Evolutionary conservation across 2,113 vertebrate genomes (phyloP), one percentile per base, ranked within the genome.

Genomic region (Esox niger): DNA sequence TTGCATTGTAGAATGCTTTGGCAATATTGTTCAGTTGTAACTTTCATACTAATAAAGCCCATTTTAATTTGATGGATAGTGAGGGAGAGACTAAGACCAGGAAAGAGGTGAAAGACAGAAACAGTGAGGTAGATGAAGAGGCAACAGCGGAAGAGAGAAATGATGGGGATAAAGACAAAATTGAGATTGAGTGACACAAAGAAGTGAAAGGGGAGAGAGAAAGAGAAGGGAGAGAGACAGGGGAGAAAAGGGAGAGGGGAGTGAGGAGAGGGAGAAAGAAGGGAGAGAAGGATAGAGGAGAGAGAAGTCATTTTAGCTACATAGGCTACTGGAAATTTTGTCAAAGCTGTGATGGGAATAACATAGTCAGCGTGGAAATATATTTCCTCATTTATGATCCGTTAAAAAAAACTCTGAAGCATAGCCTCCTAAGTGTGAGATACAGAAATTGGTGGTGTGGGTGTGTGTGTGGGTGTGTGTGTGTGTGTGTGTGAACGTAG

Each of bases 201-300:
- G 49, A n/a, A 2, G 21, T 4, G 17, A 3, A 54, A n/a, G 17
- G 4, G 21, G 4, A 54, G 2, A 54, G 17, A 54, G 49, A 49
- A 23, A 54, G 49, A 20, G 20, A 17, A 17, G 47, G 20, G 21
- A 23, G 49, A 54, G 4, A 23, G 2, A 54, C 11, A 23, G 49
- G 21, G 49, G 20, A 9, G 73, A 58, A 32, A 35, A 56, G 54
- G 10, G 54, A 56, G 11, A 21, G n/a, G 27, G 25, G 27, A 21
- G 26, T 21, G 26, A 6, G 11, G 7, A 56, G 54, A 56, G 25
- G 26, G 54, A 56, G 52, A 55, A 23, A 20, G 17, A 30, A 2
- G 35, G 30, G 43, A 66, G n/a, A 27, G 38, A 46, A n/a, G 43
- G 67, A 74, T 66, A 68, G 64, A 73, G 27, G 59, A 74, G 11